A percentile compares a stretch with the other conserved stretches of the same genome.
phyloP scores from a whole-genome alignment of 2,113 vertebrate genomes.

The Rhabdomys dilectus region DNA sequence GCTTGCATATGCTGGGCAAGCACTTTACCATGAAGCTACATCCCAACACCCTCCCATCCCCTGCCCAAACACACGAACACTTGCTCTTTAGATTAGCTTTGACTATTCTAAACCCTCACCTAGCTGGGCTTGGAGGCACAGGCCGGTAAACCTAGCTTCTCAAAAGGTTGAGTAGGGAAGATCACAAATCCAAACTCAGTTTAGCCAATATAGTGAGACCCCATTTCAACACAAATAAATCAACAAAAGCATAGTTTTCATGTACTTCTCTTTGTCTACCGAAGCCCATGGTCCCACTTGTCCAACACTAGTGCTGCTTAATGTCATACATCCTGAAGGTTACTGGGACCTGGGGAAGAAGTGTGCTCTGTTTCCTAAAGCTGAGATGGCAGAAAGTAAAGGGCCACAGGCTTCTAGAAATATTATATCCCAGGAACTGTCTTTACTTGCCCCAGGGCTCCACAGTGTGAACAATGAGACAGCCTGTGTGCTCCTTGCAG shows the following conservation, averaged over 20 bases:
- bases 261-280: background rate
- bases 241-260: background rate
- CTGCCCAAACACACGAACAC: background rate
- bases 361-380: background rate
- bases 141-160: background rate
- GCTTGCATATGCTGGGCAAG: background rate
- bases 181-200: background rate
- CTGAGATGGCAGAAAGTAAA: background rate
- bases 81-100: background rate
- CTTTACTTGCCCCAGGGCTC: background rate
- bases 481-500: background rate
- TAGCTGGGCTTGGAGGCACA: background rate
- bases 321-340: background rate
- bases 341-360: background rate
- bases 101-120: slow-evolving; percentile 4
- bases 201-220: background rate
- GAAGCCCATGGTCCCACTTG: background rate
- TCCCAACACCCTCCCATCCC: background rate
- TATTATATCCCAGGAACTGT: background rate
- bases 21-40: background rate
- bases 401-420: background rate
- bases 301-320: background rate
- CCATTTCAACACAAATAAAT: background rate
- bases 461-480: background rate
- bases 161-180: background rate